Conservation (phyloP, 2,888 invertebrate genomes). For the Mamestra brassicae region DNA sequence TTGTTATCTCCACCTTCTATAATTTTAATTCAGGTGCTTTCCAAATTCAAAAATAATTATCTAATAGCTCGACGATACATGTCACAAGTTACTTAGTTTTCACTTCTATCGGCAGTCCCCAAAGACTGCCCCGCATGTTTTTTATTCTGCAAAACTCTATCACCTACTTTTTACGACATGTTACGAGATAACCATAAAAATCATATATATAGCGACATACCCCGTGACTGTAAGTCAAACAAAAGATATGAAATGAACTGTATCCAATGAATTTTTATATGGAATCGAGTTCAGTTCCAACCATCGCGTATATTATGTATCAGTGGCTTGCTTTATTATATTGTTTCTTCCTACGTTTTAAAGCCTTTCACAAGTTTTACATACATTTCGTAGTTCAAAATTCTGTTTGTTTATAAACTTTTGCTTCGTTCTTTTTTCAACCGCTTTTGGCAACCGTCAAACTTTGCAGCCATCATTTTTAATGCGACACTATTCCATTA, state of each 20-base stretch:
- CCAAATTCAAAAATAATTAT: no score
- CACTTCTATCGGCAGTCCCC: no score
- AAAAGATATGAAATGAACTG: slow-evolving; percentile 66
- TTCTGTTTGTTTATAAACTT: slow-evolving; percentile 31
- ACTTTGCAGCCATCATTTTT: slow-evolving; percentile 27
- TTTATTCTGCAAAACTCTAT: slow-evolving; percentile 20
- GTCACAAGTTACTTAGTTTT: no score
- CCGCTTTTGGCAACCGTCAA: slow-evolving; percentile 28
- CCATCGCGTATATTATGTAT: slow-evolving; percentile 42
- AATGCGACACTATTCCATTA: slow-evolving; percentile 18
- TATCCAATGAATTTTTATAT: slow-evolving; percentile 74
- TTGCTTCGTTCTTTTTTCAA: slow-evolving; percentile 15
- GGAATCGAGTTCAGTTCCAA: slow-evolving; percentile 60
- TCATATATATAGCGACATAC: slow-evolving; percentile 16
- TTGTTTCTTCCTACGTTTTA: slow-evolving; percentile 66
- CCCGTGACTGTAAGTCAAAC: slow-evolving; percentile 66
- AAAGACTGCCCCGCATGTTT: not conserved
- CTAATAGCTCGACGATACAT: no score
- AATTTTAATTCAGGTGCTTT: no score
- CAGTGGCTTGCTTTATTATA: slow-evolving; percentile 61
- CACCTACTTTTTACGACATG: slow-evolving; percentile 43
- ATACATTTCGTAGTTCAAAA: slow-evolving; percentile 35
- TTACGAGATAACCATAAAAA: slow-evolving; percentile 49
- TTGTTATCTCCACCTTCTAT: no score
- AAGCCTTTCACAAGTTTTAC: slow-evolving; percentile 63